Base-by-base conservation (phyloP, 2,888 invertebrate genomes). In the Pheosia tremula region DNA sequence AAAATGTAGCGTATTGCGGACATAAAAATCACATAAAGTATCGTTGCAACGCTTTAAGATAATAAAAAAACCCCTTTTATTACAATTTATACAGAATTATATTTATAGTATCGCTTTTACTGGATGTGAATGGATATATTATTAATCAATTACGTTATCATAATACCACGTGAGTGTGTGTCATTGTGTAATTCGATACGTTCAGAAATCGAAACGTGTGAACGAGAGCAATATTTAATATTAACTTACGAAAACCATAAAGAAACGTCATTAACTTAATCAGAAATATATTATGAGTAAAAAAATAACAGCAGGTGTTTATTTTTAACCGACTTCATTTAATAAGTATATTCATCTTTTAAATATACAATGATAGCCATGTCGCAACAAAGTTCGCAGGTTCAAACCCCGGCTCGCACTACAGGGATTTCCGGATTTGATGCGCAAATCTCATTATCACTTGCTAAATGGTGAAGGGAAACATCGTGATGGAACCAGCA, bases 161-260 rank as follows among this genome's bases (percentile, higher is more conserved):
- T 37, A 53, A 56, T 56, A 13, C 5, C 56, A 24, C 41, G 39
- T 13, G 24, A 24, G n/a, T 41, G 11, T 41, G 5, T 4, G 0
- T 7, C 10, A 56, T 56, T 56, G 56, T 56, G 56, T 41, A 56
- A 56, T 56, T 41, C 13, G 24, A 56, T 56, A 45, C 37, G 39
- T 56, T 56, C 24, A 45, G 56, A 45, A 43, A 56, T 9, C 5
- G 56, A 43, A 10, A 4, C 56, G 45, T 56, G 56, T 56, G 56
- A 56, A 56, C 36, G 7, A 45, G 56, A 11, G 36, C 56, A 45
- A 45, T 11, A 13, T 38, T 41, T 24, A 53, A 54, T 45, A 7
- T n/a, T 10, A 39, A 11, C 56, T 36, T 45, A 45, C 56, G 56
- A 56, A 36, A 8, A 45, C 24, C 13, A 13, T 52, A 36, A 52